phyloP scores from a whole-genome alignment of 2,888 invertebrate genomes.

The Panzeria rudis region DNA sequence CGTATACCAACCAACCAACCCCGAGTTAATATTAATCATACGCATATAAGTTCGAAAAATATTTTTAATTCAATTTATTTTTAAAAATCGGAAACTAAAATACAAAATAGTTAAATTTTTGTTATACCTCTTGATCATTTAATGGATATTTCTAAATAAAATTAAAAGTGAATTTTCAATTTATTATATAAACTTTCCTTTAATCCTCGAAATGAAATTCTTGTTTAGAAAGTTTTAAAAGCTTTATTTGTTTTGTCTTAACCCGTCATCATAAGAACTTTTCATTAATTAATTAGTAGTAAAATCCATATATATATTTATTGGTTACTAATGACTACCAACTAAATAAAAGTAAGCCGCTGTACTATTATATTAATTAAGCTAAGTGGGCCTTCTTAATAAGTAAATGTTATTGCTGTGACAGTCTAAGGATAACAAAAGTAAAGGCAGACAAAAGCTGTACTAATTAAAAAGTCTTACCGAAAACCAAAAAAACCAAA shows the following conservation, averaged over 20 bases:
- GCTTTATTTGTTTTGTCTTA: not conserved
- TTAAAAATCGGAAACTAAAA: too few species aligned
- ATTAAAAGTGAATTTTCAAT: too few species aligned
- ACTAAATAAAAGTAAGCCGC: not conserved
- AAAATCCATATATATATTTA: not conserved
- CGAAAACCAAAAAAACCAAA: not conserved
- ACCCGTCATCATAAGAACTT: too few species aligned
- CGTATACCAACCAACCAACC: too few species aligned
- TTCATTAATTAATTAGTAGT: not conserved
- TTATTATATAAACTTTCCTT: too few species aligned
- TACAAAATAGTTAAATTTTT: too few species aligned
- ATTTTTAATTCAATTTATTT: too few species aligned
- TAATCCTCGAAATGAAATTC: too few species aligned
- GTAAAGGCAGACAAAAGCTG: not conserved
- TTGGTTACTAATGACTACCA: not conserved
- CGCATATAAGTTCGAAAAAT: too few species aligned
- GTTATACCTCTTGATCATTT: too few species aligned
- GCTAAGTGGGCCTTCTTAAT: conserved; percentile 20
- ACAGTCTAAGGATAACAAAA: not conserved
- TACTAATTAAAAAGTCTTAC: not conserved
- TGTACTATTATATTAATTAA: conserved; percentile 14
- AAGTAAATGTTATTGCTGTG: not conserved
- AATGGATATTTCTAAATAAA: too few species aligned
- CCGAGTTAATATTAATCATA: too few species aligned
- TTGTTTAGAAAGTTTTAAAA: not conserved